Evolutionary conservation across 2,797 vertebrate species (phyloP).

Genomic region (Coccyzus lansbergi): DNA sequence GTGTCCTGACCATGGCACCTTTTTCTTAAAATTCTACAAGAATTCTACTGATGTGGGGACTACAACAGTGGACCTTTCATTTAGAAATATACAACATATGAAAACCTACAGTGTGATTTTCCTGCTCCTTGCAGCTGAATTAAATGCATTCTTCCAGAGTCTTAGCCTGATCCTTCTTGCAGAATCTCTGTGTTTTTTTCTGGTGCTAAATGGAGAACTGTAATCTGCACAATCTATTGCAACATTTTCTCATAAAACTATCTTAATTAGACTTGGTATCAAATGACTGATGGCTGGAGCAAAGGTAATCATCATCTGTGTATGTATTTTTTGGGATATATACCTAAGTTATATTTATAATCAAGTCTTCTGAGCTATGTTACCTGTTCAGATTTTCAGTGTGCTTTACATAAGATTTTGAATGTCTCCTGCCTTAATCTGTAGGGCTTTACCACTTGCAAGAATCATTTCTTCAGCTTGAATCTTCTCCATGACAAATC

Average conservation of each 20-base stretch:
- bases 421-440: conserved; percentile 57
- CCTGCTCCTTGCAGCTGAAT: neutral
- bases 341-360: conserved; percentile 12
- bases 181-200: conserved; percentile 12
- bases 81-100: neutral
- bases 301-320: neutral
- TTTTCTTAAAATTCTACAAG: neutral
- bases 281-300: conserved; percentile 7
- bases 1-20: neutral
- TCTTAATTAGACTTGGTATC: neutral
- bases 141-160: neutral
- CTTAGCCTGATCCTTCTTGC: neutral
- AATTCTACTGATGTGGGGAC: neutral
- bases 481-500: neutral
- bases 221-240: neutral
- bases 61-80: neutral
- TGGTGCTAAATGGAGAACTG: conserved; percentile 45
- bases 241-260: neutral
- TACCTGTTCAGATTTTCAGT: neutral
- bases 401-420: neutral
- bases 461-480: conserved; percentile 15
- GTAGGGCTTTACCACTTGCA: neutral
- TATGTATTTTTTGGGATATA: neutral
- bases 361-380: neutral
- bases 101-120: neutral